Evolutionary conservation across 2,113 vertebrate species (phyloP).

Genomic region (Pterocles gutturalis): DNA sequence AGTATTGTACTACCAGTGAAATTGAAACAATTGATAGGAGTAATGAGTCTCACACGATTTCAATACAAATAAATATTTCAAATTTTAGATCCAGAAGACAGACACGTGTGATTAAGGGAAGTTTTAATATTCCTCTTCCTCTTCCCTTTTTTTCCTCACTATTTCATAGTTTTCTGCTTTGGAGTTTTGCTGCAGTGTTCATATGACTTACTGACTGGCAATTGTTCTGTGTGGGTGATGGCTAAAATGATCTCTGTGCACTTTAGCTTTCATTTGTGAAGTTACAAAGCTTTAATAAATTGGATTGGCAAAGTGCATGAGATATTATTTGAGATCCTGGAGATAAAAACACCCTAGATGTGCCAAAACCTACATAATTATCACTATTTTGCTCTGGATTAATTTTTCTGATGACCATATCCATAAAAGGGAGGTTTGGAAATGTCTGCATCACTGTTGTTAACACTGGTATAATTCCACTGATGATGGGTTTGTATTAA

Average conservation of each 20-base stretch:
- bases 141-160: background rate
- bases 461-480: background rate
- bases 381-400: background rate
- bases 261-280: background rate
- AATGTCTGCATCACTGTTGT: background rate
- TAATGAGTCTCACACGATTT: background rate
- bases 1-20: background rate
- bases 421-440: background rate
- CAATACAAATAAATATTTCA: background rate
- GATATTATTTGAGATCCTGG: background rate
- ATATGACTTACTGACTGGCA: background rate
- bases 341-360: background rate
- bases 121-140: background rate
- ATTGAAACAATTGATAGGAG: background rate
- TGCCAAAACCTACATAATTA: background rate
- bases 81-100: background rate
- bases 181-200: background rate
- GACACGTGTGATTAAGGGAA: fast-evolving
- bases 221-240: background rate
- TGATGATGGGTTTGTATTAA: background rate
- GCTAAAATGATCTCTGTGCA: background rate
- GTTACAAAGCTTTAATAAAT: background rate
- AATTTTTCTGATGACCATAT: background rate
- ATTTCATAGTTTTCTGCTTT: background rate
- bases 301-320: background rate